Conservation (phyloP, 2,797 vertebrate species). For the Crocidura indochinensis region DNA sequence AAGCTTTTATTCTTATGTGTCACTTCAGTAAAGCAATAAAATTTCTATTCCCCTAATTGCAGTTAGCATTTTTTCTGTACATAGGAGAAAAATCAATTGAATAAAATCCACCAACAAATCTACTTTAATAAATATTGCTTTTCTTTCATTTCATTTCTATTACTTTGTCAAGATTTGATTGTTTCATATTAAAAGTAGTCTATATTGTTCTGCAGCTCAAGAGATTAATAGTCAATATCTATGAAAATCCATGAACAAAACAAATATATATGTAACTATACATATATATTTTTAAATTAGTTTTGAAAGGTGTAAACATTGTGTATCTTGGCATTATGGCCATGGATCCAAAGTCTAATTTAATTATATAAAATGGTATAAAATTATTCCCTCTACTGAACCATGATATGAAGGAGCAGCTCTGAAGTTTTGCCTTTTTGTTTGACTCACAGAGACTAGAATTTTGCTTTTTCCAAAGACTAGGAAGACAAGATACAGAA, state of each 20-base stretch:
- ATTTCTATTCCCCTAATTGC: constrained; percentile 1
- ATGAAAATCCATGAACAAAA: neutral
- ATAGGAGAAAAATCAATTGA: neutral
- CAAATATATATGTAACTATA: neutral
- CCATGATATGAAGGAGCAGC: neutral
- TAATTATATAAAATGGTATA: neutral
- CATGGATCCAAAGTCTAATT: neutral
- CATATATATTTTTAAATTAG: constrained; percentile 23
- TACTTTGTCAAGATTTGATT: neutral
- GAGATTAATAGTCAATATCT: neutral
- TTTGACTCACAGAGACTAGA: neutral
- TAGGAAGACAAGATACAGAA: neutral
- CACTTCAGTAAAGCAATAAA: constrained; percentile 10
- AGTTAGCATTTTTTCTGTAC: neutral
- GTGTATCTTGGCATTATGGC: neutral
- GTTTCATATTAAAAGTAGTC: constrained; percentile 20
- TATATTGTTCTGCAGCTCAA: neutral
- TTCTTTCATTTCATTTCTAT: neutral
- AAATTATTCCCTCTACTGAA: neutral
- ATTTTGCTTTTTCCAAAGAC: neutral
- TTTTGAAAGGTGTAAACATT: neutral
- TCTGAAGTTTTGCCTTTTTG: neutral
- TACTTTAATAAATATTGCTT: neutral
- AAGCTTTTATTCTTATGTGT: neutral
- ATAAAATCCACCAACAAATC: neutral